Base-by-base conservation (phyloP, 1,140 invertebrate genomes). In the Drosophila equinoxialis region DNA sequence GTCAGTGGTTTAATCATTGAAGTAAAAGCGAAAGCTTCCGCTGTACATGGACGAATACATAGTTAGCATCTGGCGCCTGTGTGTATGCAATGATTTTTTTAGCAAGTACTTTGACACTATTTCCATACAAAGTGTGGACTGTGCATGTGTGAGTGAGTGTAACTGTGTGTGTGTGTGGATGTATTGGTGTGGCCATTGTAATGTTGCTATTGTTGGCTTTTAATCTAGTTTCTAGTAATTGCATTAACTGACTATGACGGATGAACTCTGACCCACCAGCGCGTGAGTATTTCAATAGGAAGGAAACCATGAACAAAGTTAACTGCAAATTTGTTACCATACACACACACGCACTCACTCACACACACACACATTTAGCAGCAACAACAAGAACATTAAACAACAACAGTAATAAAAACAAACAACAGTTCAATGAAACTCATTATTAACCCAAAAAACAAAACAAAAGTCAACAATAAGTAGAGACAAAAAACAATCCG, bases 1-100 rank as follows among this genome's bases (percentile, higher is more conserved):
- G 83, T 87, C 83, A 87, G 83, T 87, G 84, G 76, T 83, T 89
- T 71, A 87, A 87, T 89, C 83, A 87, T 87, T 87, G 83, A 87
- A 87, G 84, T 80, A 87, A 87, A 87, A 87, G 77, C 79, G 65
- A 87, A 87, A 77, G 83, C 83, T 87, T 86, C 79, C 83, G 79
- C 73, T 71, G 75, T 67, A 69, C 78, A 54, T 39, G 65, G n/a
- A 41, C 68, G 63, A 51, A 67, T 35, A 60, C 17, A 71, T 69
- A 64, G 70, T 62, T 77, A 63, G 65, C 75, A 83, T 72, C 74
- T 35, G 76, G 58, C 74, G 77, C 74, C 84, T 71, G 68, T 72
- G 69, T 72, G 77, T 84, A 89, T 89, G 84, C 84, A 81, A 86
- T 71, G 68, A 69, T 75, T 84, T 79, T 72, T 79, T 79, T 82